Base-by-base conservation (phyloP, 2,797 vertebrate species). In the Meriones psammophilus region DNA sequence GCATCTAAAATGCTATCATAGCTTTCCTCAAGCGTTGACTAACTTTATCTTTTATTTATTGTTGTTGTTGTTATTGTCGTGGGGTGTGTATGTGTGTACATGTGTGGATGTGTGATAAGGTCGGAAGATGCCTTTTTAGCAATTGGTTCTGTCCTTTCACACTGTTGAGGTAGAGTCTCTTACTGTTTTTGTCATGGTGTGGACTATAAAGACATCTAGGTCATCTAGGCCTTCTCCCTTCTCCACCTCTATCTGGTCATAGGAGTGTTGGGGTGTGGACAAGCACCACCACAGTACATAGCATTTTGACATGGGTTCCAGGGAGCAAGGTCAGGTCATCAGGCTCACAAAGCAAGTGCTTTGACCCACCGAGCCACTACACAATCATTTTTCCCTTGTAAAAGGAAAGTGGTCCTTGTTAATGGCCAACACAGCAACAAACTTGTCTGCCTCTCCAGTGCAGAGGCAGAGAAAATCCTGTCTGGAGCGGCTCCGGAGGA, bases 321-420 rank as follows among this genome's bases (percentile, higher is more conserved):
- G 14, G 80, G 26, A 64, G 14, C 36, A 42, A 83, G 36, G 12
- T 42, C 24, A 10, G 80, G 54, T 15, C 79, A 64, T 30, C 80
- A 83, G 58, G 26, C 26, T 42, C 26, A 42, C 58, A 64, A 30
- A 28, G 80, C 58, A 30, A 64, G 39, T 42, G 58, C 36, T 64
- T 64, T 39, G 22, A 17, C 24, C 20, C 24, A 28, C 3, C 26
- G n/a, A 62, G 79, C 13, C 3, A 62, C 39, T 26, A 28, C 36
- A 42, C 4, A 18, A 64, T 64, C 36, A 64, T 28, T 14, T 62
- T 30, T 83, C 60, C 36, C 36, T 94, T 76, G 87, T 80, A 92
- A 96, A 92, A 91, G 15, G 93, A 46, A 94, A 94, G 60, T 76
- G 88, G 20, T 42, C 69, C 87, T 85, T 76, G 78, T 58, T 76